Evolutionary conservation across 2,113 vertebrate species (phyloP).

Genomic region (Rattus rattus): DNA sequence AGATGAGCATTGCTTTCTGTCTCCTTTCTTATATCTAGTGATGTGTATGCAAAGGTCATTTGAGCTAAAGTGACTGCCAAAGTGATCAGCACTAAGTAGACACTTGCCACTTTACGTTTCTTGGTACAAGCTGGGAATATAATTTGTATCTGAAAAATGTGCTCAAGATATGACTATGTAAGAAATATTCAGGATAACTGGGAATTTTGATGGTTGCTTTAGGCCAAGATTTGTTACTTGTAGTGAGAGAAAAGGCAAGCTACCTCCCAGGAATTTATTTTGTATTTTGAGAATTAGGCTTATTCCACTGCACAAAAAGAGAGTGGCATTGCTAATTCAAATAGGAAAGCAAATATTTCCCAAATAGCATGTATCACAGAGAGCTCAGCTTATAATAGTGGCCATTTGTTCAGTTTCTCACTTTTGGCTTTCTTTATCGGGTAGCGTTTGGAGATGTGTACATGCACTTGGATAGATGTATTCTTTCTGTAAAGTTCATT

Average conservation of each 20-base stretch:
- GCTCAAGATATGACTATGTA: background rate
- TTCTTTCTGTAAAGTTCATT: slow-evolving; percentile 7
- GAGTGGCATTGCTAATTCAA: background rate
- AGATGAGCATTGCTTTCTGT: slow-evolving; percentile 10
- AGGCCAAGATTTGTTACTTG: background rate
- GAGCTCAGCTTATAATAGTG: slow-evolving; percentile 24
- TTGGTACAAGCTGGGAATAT: background rate
- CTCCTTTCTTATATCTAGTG: background rate
- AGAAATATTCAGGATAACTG: background rate
- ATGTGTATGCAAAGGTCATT: slow-evolving; percentile 6
- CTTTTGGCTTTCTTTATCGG: background rate
- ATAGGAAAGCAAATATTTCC: slow-evolving; percentile 23
- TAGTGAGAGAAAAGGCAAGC: background rate
- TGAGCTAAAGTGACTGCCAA: background rate
- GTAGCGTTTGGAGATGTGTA: slow-evolving; percentile 40
- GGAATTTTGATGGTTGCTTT: background rate
- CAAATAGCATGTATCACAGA: background rate
- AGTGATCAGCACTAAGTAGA: background rate
- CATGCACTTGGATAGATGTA: background rate
- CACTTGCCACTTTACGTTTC: background rate
- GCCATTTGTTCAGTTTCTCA: background rate
- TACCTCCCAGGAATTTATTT: background rate
- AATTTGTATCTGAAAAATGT: slow-evolving; percentile 1
- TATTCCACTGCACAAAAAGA: slow-evolving; percentile 16
- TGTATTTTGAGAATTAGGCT: slow-evolving; percentile 33